These are phyloP conservation scores for Parambassis ranga DNA, from an alignment of 2,797 vertebrate species.

Conservation along the genomic window DNA sequence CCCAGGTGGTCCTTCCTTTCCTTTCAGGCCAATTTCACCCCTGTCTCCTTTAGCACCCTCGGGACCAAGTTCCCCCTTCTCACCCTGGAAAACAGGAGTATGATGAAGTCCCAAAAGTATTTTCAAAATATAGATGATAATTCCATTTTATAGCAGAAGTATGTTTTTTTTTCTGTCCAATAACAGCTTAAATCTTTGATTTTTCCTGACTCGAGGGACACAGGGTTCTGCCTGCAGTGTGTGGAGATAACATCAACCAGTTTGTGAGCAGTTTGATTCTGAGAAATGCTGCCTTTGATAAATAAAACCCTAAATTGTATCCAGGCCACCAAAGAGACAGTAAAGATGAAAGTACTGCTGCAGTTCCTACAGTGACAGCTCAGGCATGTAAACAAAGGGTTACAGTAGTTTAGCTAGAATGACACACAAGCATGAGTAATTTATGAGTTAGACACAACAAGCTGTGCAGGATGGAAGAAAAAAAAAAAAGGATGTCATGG, in stretches of 20 bases:
- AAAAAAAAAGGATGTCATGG: not conserved
- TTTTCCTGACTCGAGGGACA: not conserved
- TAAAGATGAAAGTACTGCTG: not conserved
- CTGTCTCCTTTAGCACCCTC: constrained; percentile 88
- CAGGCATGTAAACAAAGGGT: constrained; percentile 26
- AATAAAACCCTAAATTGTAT: not conserved
- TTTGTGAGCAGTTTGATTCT: not conserved
- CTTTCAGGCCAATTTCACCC: constrained; percentile 87
- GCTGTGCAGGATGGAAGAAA: constrained; percentile 1
- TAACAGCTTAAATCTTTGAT: too few species aligned
- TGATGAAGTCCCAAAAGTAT: not conserved
- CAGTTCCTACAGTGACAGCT: constrained; percentile 13
- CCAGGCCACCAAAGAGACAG: not conserved
- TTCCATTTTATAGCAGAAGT: too few species aligned
- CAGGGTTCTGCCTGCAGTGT: not conserved
- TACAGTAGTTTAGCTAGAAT: not conserved
- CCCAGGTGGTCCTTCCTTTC: constrained; percentile 86
- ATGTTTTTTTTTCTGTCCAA: too few species aligned
- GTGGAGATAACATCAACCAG: not conserved
- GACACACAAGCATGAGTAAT: constrained; percentile 30
- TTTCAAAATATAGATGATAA: too few species aligned
- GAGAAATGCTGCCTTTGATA: not conserved
- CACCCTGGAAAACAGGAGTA: constrained; percentile 80
- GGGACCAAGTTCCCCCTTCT: constrained; percentile 88
- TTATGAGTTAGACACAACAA: not conserved